Evolutionary conservation across 2,888 invertebrate species (phyloP).

Genomic region (Ichneumoninae sp.): DNA sequence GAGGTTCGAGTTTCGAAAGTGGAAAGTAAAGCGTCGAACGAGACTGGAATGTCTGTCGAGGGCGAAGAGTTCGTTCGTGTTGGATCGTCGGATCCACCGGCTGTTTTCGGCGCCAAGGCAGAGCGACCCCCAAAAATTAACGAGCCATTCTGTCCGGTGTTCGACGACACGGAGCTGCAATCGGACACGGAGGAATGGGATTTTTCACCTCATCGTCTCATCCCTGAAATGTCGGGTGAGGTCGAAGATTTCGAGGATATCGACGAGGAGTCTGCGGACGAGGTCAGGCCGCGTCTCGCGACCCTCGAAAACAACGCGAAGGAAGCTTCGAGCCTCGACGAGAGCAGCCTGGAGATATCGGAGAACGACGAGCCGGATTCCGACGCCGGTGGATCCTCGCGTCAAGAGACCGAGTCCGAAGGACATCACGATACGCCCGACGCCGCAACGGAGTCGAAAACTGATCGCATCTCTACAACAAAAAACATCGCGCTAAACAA

Average conservation of each 20-base stretch:
- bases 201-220: not conserved
- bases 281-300: not conserved
- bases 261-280: not conserved
- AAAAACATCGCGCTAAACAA: not conserved
- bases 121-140: not conserved
- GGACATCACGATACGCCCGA: not conserved
- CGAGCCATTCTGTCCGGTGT: conserved; percentile 46
- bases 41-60: not conserved
- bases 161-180: conserved; percentile 65
- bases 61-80: not conserved
- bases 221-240: not conserved
- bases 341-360: conserved; percentile 50
- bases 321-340: conserved; percentile 6
- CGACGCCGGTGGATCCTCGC: not conserved
- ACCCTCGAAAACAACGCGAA: not conserved
- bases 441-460: not conserved
- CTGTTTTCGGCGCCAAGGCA: not conserved
- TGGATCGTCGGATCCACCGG: not conserved
- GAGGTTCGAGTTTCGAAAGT: not conserved
- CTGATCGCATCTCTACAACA: not conserved
- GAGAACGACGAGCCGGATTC: conserved; percentile 16
- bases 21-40: not conserved
- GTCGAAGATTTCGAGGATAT: not conserved
- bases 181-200: conserved; percentile 67
- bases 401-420: not conserved